phyloP scores from a whole-genome alignment of 2,888 invertebrate species.

The Amphipoea oculea region DNA sequence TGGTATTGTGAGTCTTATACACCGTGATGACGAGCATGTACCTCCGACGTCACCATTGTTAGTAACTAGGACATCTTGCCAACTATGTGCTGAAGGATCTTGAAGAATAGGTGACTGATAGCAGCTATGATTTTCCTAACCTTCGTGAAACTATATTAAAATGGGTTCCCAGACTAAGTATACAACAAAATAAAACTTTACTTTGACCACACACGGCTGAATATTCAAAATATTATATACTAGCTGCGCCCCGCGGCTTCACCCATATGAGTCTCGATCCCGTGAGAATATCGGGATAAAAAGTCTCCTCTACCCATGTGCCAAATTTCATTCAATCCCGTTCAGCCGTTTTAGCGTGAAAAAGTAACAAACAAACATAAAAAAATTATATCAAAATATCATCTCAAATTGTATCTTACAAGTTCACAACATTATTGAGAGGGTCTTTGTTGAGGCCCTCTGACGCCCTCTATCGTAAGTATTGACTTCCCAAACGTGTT shows the following conservation, averaged over 20 bases:
- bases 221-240: too few relatives aligned
- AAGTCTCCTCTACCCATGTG: too few relatives aligned
- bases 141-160: neutral
- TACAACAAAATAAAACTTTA: too few relatives aligned
- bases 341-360: too few relatives aligned
- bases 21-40: slow-evolving; percentile 31
- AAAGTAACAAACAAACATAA: too few relatives aligned
- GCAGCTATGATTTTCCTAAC: neutral
- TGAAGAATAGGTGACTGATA: neutral
- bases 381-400: too few relatives aligned
- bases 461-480: neutral
- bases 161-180: too few relatives aligned
- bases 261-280: too few relatives aligned
- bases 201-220: neutral
- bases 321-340: too few relatives aligned
- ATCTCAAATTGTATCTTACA: neutral
- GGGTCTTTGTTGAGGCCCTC: too few relatives aligned
- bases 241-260: too few relatives aligned
- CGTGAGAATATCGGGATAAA: too few relatives aligned
- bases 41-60: slow-evolving; percentile 41
- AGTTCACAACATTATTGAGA: neutral
- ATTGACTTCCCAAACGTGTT: neutral
- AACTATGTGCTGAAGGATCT: slow-evolving; percentile 29
- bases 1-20: slow-evolving; percentile 41
- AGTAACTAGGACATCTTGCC: slow-evolving; percentile 28